Base-by-base conservation (phyloP, 2,888 invertebrate genomes). In the Chymomyza amoena region DNA sequence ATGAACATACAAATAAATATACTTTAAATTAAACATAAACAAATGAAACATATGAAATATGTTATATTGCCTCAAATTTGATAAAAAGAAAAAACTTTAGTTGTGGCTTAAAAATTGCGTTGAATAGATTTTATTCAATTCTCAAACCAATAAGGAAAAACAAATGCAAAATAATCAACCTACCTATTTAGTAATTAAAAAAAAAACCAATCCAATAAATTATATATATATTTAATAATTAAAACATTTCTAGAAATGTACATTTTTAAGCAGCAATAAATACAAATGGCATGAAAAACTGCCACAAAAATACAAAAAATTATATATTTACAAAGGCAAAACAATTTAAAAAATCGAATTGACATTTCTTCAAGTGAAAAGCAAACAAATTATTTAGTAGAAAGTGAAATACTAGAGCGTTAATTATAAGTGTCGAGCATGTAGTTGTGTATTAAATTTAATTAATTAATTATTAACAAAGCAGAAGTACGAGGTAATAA, bases 361-460 rank as follows among this genome's bases (percentile, higher is more conserved):
- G 39, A 45, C 39, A 45, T 69, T 69, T 81, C 75, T 78, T 76
- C 77, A 83, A 78, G 68, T 73, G 64, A 73, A 79, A 77, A 76
- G 77, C 70, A 81, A 77, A 75, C 73, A 81, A 80, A 88, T 50
- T 9, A 60, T 84, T 59, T 84, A 87, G 82, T 78, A 81, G 73
- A 76, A 61, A 80, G 78, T 78, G 71, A 80, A 76, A 71, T 54
- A 64, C 16, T 75, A 78, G 67, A 77, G 72, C 76, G 75, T 70
- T 77, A 69, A 78, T 61, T 81, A 73, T 84, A 88, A 84, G 87
- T 70, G 73, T 75, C 72, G 73, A 73, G 51, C 62, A 65, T 57
- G 77, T 84, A 84, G 84, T 74, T 86, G 84, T 88, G 76, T 84
- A 87, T 80, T 82, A 76, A 82, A 83, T 78, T 67, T 73, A 76